Conservation (phyloP, 1,140 invertebrate species). For the Olivierus martensii region DNA sequence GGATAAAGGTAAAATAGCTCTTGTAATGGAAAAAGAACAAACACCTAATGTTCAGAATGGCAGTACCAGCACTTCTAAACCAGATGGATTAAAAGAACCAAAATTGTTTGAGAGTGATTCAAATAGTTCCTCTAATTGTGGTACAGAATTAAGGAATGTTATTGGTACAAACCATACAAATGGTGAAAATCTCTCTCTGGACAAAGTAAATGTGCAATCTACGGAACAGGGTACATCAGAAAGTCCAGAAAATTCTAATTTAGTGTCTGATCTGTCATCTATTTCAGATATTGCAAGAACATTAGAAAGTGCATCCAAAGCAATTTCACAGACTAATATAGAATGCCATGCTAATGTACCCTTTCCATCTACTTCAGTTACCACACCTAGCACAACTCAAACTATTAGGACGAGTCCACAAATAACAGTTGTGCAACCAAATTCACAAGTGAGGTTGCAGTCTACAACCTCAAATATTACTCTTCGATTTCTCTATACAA, state of each 20-base stretch:
- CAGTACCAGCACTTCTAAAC: not conserved
- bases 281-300: slow-evolving; percentile 14
- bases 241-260: slow-evolving; percentile 16
- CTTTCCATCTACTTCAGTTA: slow-evolving; percentile 8
- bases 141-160: no score
- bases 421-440: slow-evolving; percentile 11
- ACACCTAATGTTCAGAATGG: slow-evolving; percentile 7
- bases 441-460: slow-evolving; percentile 8
- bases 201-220: no score
- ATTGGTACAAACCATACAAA: no score
- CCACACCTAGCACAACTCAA: slow-evolving; percentile 12
- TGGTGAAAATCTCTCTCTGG: no score
- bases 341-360: slow-evolving; percentile 13
- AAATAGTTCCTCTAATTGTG: no score
- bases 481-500: slow-evolving; percentile 11
- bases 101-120: no score
- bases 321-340: slow-evolving; percentile 13
- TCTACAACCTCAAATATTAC: slow-evolving; percentile 12
- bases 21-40: not conserved
- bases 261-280: slow-evolving; percentile 12
- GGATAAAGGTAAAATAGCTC: slow-evolving; percentile 21
- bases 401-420: slow-evolving; percentile 12
- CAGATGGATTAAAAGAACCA: no score
- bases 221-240: no score
- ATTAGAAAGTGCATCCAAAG: slow-evolving; percentile 16